Evolutionary conservation across 2,888 invertebrate genomes (phyloP).

Genomic region (Morinoia aosen): DNA sequence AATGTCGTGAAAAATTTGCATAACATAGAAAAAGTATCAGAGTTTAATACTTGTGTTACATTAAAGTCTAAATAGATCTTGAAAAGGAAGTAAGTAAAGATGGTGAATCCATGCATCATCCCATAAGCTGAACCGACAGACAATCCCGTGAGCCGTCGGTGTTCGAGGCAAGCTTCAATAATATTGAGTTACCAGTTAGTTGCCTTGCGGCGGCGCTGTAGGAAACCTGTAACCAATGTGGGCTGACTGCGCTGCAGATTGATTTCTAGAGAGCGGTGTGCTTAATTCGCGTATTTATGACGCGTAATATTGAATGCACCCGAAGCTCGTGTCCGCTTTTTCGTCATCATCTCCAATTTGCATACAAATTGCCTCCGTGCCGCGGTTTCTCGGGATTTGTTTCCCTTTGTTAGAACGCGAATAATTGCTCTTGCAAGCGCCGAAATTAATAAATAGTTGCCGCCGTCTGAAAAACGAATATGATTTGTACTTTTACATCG

Average conservation of each 20-base stretch:
- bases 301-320: not conserved
- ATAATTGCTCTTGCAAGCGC: not conserved
- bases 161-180: not conserved
- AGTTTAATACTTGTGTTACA: too few species aligned
- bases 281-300: not conserved
- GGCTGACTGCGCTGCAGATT: not conserved
- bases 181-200: not conserved
- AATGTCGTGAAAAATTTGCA: too few species aligned
- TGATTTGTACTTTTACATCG: not conserved
- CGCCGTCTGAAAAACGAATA: not conserved
- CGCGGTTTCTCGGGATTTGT: not conserved
- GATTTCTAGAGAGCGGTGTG: not conserved
- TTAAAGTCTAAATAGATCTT: too few species aligned
- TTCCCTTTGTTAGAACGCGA: not conserved
- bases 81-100: too few species aligned
- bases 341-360: not conserved
- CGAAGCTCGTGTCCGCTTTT: conserved; percentile 6
- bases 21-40: too few species aligned
- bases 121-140: not conserved
- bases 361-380: not conserved
- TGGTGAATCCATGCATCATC: too few species aligned
- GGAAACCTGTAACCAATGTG: not conserved
- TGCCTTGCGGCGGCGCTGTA: not conserved
- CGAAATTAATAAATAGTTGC: not conserved
- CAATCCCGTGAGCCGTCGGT: not conserved